Evolutionary conservation across 2,888 invertebrate genomes (phyloP), one percentile per base, ranked within the genome.

Genomic region (Leptinotarsa rubiginosa): DNA sequence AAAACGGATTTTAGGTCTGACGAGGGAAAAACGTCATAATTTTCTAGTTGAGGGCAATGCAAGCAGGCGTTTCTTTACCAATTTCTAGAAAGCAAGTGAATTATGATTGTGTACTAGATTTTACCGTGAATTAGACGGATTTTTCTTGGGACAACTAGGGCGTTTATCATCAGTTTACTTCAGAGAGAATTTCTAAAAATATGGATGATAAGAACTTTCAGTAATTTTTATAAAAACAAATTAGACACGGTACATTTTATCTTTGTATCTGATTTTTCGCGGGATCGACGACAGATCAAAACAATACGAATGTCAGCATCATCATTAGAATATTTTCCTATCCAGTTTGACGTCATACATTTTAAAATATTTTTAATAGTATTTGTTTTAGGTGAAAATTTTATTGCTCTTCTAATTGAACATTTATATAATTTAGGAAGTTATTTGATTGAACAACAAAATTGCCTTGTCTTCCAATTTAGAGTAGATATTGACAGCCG

Each of bases 391-490:
- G 66, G 54, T 69, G 41, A 66, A 20, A 66, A 54, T 65, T 71
- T 69, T 69, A 65, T 66, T 31, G 31, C 41, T 62, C 62, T 65
- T 49, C 22, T 75, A 72, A 70, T 69, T 56, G 69, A 50, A 66
- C n/a, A 31, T 73, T 52, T 62, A 41, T 41, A 41, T 62, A 31
- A 62, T 41, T 31, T 62, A 62, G 22, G 16, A 50, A 50, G 62
- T 62, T 62, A 41, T 62, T 62, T 62, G 62, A 64, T 59, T 47
- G 69, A 77, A 77, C 82, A 81, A 78, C 83, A 83, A 83, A 82
- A 81, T 81, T 77, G 74, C 76, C 66, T 77, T 75, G 83, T 83
- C 83, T 83, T 83, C 83, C 83, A 79, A 70, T 70, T 72, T 75
- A 76, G 70, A 68, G 25, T 67, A 70, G 67, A 49, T 13, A 18